Evolutionary conservation across 2,113 vertebrate species (phyloP).

Genomic region (Tauraco erythrolophus): DNA sequence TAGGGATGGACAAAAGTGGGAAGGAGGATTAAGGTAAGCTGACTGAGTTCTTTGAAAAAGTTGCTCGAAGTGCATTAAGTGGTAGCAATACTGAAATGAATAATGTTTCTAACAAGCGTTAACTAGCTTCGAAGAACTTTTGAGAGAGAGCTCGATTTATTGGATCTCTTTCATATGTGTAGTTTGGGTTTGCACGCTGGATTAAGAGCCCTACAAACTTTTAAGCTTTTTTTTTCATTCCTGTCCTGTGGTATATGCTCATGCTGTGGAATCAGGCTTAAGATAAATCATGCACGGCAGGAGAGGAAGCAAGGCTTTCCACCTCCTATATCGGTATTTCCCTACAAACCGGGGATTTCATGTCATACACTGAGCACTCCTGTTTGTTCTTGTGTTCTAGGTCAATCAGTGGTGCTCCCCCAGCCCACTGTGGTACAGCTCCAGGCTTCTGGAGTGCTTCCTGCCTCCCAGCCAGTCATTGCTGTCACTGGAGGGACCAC

Average conservation of each 20-base stretch:
- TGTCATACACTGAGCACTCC: not conserved
- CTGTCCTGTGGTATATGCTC: not conserved
- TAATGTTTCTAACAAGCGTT: not conserved
- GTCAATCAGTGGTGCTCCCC: slow-evolving; percentile 81
- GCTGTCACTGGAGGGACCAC: slow-evolving; percentile 74
- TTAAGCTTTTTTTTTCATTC: not conserved
- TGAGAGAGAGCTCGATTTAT: not conserved
- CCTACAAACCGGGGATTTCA: not conserved
- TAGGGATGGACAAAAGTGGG: not conserved
- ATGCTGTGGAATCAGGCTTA: not conserved
- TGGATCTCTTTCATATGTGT: not conserved
- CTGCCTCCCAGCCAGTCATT: slow-evolving; percentile 73
- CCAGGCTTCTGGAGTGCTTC: slow-evolving; percentile 77
- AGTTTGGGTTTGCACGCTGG: not conserved
- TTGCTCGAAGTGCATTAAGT: not conserved
- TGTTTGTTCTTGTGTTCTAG: slow-evolving; percentile 63
- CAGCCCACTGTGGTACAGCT: slow-evolving; percentile 86
- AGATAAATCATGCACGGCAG: not conserved
- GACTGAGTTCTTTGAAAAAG: not conserved
- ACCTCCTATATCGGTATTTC: rapidly evolving
- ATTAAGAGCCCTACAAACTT: not conserved
- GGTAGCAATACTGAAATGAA: not conserved
- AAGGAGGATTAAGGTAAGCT: not conserved
- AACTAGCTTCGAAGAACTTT: not conserved
- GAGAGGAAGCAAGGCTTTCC: not conserved